Evolutionary conservation across 2,888 invertebrate species (phyloP).

Genomic region (Eudasyphora cyanicolor): DNA sequence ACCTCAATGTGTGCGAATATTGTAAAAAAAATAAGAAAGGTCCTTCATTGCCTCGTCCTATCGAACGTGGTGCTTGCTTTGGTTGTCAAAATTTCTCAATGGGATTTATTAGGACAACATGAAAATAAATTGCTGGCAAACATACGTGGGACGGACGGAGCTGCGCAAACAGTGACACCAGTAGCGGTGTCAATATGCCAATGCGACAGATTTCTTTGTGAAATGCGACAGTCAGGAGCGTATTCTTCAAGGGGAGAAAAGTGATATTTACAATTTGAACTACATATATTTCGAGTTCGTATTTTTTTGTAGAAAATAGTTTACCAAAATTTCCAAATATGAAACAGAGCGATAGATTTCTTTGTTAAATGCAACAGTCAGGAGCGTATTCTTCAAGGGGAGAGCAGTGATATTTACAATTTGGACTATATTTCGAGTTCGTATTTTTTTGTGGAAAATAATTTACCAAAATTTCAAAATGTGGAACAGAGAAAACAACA

Average conservation of each 20-base stretch:
- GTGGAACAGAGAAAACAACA: no score
- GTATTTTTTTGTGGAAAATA: no score
- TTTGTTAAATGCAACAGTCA: background rate
- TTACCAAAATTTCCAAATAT: no score
- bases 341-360: background rate
- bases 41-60: conserved; percentile 13
- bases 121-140: conserved; percentile 60
- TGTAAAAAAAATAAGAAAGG: conserved; percentile 12
- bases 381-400: conserved; percentile 13
- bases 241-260: background rate
- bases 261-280: no score
- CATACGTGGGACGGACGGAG: conserved; percentile 20
- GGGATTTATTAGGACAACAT: conserved; percentile 61
- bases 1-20: conserved; percentile 21
- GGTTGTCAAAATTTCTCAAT: conserved; percentile 61
- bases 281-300: no score
- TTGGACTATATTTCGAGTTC: no score
- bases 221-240: conserved; percentile 25
- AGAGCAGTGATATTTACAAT: no score
- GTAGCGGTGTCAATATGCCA: conserved; percentile 44
- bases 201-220: background rate
- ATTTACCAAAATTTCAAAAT: no score
- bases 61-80: conserved; percentile 53
- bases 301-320: no score
- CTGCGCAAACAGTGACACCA: background rate